phyloP scores from a whole-genome alignment of 1,140 invertebrate species.

The Idris sp. region DNA sequence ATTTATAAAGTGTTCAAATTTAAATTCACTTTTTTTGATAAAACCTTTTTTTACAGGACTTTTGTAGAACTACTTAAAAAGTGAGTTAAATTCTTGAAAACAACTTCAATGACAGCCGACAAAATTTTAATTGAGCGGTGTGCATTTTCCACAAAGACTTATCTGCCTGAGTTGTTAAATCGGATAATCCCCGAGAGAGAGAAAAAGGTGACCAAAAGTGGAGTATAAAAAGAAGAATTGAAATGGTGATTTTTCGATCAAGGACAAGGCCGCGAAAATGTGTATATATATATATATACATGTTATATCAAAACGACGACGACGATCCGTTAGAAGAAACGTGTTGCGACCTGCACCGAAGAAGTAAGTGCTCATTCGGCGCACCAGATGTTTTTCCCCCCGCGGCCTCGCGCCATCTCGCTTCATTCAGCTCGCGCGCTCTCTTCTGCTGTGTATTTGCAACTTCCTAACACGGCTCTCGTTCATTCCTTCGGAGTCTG shows the following conservation, averaged over 20 bases:
- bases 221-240: conserved; percentile 8
- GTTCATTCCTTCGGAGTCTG: conserved; percentile 54
- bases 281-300: too few species aligned
- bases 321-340: conserved; percentile 46
- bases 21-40: too few species aligned
- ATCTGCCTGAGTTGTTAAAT: conserved; percentile 8
- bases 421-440: conserved; percentile 18
- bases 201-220: not conserved
- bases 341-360: conserved; percentile 53
- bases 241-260: conserved; percentile 24
- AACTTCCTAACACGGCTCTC: conserved; percentile 27
- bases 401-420: conserved; percentile 17
- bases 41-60: too few species aligned
- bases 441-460: too few species aligned
- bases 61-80: too few species aligned
- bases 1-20: too few species aligned
- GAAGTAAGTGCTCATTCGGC: conserved; percentile 19
- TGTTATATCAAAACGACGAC: conserved; percentile 12
- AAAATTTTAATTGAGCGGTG: too few species aligned
- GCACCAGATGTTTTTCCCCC: conserved; percentile 55
- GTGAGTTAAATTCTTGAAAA: too few species aligned
- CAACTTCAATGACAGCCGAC: too few species aligned
- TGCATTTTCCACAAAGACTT: not conserved
- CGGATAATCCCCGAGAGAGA: conserved; percentile 4
- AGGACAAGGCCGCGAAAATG: conserved; percentile 42